Evolutionary conservation across 2,888 invertebrate genomes (phyloP), one percentile per base, ranked within the genome.

Genomic region (Cosmorhoe ocellata): DNA sequence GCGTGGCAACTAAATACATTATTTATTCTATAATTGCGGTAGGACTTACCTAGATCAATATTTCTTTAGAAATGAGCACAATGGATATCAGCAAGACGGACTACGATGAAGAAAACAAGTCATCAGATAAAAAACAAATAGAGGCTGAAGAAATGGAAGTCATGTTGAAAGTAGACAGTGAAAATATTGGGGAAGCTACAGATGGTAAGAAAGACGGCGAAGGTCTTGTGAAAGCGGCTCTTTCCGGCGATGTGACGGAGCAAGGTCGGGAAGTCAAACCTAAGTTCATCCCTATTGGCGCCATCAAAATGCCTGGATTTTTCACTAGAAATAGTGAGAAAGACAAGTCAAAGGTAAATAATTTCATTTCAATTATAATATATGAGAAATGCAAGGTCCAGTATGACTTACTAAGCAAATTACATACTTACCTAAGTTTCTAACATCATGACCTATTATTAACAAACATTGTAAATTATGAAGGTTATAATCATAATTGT

Each of bases 281-380:
- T 51, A 95, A 94, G 76, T 96, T 95, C 76, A 95, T 96, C 67
- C 96, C 96, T 3, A 96, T 96, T 68, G 96, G 96, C 40, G 96
- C 95, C n/a, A 95, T 96, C 59, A 95, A 96, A 85, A 94, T 96
- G 93, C 96, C 96, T 3, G 96, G 96, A 10, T 96, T 96, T 84
- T 96, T 96, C 70, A 94, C 94, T 53, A 93, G 94, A 64, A 94
- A 93, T 74, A 94, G 94, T 63, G 95, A 95, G 58, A 93, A 93
- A 74, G 94, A 94, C 76, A 93, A 92, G 62, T 92, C 90, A 81
- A 95, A 93, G 93, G 94, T 34, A 36, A 30, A 32, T n/a, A n/a
- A n/a, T n/a, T n/a, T n/a, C n/a, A n/a, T n/a, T n/a, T n/a, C n/a
- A n/a, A n/a, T n/a, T n/a, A n/a, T n/a, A n/a, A n/a, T n/a, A n/a